These are phyloP conservation scores for Thelaira solivaga DNA, from an alignment of 2,888 invertebrate genomes.

Conservation along the genomic window DNA sequence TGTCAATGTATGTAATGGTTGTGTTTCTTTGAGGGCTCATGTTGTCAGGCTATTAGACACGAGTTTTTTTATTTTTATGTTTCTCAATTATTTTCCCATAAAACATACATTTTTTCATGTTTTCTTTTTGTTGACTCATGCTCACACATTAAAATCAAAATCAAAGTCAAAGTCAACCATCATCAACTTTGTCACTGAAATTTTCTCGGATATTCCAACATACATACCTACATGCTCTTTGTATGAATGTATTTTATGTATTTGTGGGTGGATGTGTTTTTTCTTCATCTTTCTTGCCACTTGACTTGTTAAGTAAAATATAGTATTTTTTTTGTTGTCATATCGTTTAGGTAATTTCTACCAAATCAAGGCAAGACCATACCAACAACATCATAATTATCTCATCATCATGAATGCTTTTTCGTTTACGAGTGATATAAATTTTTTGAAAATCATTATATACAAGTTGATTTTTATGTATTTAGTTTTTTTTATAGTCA, in stretches of 20 bases:
- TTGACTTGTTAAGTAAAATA: background rate
- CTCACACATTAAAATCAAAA: background rate
- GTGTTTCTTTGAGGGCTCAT: no score
- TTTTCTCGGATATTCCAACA: constrained; percentile 17
- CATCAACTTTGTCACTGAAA: background rate
- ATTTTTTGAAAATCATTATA: no score
- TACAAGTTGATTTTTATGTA: no score
- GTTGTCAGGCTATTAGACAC: no score
- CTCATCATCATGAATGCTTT: no score
- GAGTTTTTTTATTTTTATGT: no score
- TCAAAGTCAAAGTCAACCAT: constrained; percentile 16
- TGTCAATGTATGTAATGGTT: no score
- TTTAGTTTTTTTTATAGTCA: no score
- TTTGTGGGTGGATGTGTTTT: background rate
- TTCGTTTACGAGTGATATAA: no score
- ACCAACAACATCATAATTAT: no score
- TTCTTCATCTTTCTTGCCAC: no score
- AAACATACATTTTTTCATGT: background rate
- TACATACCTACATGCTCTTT: background rate
- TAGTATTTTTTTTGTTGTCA: background rate
- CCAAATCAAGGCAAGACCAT: background rate
- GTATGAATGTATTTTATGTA: no score
- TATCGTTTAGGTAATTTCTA: background rate
- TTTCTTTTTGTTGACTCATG: constrained; percentile 5
- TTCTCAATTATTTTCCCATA: background rate